Base-by-base conservation (phyloP, 2,113 vertebrate genomes). In the Corythornis cristatus region DNA sequence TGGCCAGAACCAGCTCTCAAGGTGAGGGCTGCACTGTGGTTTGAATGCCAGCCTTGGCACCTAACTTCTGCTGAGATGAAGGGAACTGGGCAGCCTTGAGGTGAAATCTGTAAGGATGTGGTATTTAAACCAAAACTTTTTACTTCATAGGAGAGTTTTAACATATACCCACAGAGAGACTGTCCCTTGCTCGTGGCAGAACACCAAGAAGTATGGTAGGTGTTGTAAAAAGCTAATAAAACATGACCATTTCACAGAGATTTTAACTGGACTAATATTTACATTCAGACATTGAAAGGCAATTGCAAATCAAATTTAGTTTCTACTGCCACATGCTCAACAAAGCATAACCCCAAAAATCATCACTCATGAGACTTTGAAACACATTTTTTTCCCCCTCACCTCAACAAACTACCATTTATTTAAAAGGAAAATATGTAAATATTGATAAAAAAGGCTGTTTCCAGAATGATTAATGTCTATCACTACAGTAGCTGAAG, bases 361-460 rank as follows among this genome's bases (percentile, higher is more conserved):
- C 12, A 56, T 3, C 56, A 40, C 15, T 81, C 70, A 42, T 20
- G 15, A 77, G 43, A 64, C 15, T n/a, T 16, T 22, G 57, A 43
- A 84, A 50, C 21, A 57, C 66, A 51, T 2, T 28, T 54, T 67
- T 61, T 35, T 6, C 45, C 21, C 57, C 45, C 21, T 51, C 40
- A 33, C 45, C 61, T 60, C 71, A 85, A 62, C 5, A 70, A 31
- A 40, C 25, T 43, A 25, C 7, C 8, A 70, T 46, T 82, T 82
- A 61, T 84, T 86, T 84, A 43, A 65, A 18, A 91, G 84, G 93
- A 95, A 95, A 85, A 85, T 74, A 95, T 90, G 71, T 66, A 93
- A 93, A 95, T 70, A 77, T 60, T 80, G 46, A 77, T 25, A 43
- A 84, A 93, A 79, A 83, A 11, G 0, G 73, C 51, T 46, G 5